Evolutionary conservation across 2,888 invertebrate genomes (phyloP).

Genomic region (Cyrtodaria siliqua): DNA sequence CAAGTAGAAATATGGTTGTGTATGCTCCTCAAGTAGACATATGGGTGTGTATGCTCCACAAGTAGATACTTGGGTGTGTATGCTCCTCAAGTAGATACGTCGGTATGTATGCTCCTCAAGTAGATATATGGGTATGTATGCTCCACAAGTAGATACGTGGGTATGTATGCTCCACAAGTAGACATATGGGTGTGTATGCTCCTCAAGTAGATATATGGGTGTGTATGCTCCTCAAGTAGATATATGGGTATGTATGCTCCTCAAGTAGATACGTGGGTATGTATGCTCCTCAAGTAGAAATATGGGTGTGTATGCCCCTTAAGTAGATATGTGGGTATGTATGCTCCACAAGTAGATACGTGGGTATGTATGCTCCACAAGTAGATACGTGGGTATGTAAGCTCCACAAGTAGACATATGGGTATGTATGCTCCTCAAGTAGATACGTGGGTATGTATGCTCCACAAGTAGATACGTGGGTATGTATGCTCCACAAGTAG

Average conservation of each 20-base stretch:
- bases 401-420: slow-evolving; percentile 99
- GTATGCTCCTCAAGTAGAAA: neutral
- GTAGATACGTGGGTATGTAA: slow-evolving; percentile 95
- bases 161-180: neutral
- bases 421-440: no score
- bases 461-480: neutral
- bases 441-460: no score
- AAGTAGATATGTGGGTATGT: slow-evolving; percentile 1
- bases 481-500: slow-evolving; percentile 97
- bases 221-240: neutral
- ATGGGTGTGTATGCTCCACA: slow-evolving; percentile 89
- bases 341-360: neutral
- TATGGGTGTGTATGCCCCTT: neutral
- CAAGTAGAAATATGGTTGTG: no score
- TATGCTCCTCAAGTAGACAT: slow-evolving; percentile 97
- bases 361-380: slow-evolving; percentile 80
- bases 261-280: neutral
- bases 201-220: neutral
- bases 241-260: neutral
- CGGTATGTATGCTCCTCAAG: slow-evolving; percentile 88
- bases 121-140: slow-evolving; percentile 88
- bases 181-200: neutral
- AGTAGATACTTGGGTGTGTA: no score
- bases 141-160: slow-evolving; percentile 88
- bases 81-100: slow-evolving; percentile 98